Base-by-base conservation (phyloP, 2,888 invertebrate species). In the Epirrhoe alternata region DNA sequence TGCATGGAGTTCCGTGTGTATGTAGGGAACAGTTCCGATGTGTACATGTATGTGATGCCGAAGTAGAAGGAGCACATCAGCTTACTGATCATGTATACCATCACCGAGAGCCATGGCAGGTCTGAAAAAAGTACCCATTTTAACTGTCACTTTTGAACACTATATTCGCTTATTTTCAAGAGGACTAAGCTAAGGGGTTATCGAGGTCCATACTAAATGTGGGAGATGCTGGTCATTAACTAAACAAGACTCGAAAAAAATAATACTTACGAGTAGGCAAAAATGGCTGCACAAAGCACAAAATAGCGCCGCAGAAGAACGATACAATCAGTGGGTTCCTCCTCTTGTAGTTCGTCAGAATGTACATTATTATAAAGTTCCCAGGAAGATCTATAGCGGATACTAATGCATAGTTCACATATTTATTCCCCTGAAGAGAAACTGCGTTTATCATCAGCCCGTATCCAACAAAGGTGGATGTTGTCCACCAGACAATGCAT, bases 381-480 rank as follows among this genome's bases (percentile, higher is more conserved):
- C 94, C 95, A 0, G 96, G 96, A 24, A 96, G 83, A 69, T 92
- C 96, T 6, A 95, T 90, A 0, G 94, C 65, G 0, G 94, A 83
- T 0, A 94, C 92, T 24, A 95, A 76, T 4, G 95, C 95, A 76
- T 96, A 97, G 84, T 97, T 97, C 1, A 96, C 76, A 79, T 97
- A 97, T 77, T 95, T 96, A 81, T 97, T 95, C 3, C 97, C 97
- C 73, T 95, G 94, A 38, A 97, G 85, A 0, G 95, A 94, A 0
- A 97, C 96, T 0, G 97, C 95, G 78, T 96, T 97, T 35, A 97
- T 92, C 0, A 95, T 95, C 70, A 97, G 82, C 0, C 97, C 97
- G 75, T 96, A 97, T 79, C 96, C 96, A 0, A 97, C 95, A 69
- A 97, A 95, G 0, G 96, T 95, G 56, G 96, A 96, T 0, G 96